Evolutionary conservation across 2,888 invertebrate genomes (phyloP).

Genomic region (Zaprionus lineosus): DNA sequence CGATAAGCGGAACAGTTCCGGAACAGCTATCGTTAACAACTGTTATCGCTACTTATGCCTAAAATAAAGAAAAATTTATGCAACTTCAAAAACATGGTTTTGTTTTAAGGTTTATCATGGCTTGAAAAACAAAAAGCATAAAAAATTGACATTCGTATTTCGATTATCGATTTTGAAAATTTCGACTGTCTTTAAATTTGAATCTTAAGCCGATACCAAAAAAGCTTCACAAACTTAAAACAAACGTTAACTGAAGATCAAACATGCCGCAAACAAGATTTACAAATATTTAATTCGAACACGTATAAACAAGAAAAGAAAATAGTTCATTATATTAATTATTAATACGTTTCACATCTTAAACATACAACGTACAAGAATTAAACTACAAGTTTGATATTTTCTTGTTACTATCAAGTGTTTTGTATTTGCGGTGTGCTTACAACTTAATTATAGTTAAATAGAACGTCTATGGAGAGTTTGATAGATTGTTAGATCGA

Average conservation of each 20-base stretch:
- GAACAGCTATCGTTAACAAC: conserved; percentile 35
- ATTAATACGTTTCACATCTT: too few relatives aligned
- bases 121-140: conserved; percentile 32
- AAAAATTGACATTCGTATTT: conserved; percentile 80
- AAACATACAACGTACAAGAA: conserved; percentile 59
- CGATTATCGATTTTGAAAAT: conserved; percentile 24
- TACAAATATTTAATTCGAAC: conserved; percentile 4
- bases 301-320: conserved; percentile 9
- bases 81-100: conserved; percentile 38
- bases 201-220: conserved; percentile 36
- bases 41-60: conserved; percentile 41
- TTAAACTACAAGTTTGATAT: conserved; percentile 70
- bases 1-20: conserved; percentile 17
- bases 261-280: conserved; percentile 48
- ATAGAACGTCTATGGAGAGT: conserved; percentile 11
- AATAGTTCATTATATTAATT: conserved; percentile 4
- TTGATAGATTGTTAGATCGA: conserved; percentile 4
- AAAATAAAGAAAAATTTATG: conserved; percentile 30
- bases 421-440: conserved; percentile 60
- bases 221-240: conserved; percentile 34
- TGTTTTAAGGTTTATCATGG: conserved; percentile 4
- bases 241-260: conserved; percentile 15
- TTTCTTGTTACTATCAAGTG: conserved; percentile 56
- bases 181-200: conserved; percentile 3
- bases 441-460: conserved; percentile 10